Base-by-base conservation (phyloP, 2,113 vertebrate genomes). In the Xiphophorus couchianus region DNA sequence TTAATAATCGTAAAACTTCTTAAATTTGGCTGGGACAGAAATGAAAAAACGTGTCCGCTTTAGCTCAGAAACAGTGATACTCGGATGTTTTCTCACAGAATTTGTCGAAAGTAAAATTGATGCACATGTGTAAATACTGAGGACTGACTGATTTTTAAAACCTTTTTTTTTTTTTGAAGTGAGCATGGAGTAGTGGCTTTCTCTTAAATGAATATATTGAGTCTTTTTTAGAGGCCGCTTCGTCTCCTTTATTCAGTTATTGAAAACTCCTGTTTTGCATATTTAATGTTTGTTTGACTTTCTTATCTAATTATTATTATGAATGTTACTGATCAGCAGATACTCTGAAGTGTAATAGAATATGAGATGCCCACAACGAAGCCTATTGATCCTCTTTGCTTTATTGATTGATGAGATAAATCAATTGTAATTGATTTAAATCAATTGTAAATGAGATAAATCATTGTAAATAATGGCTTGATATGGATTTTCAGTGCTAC, bases 391-490 rank as follows among this genome's bases (percentile, higher is more conserved):
- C 81, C 80, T 88, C 78, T 48, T 80, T 5, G 81, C 80, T 90
- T 89, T 90, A 88, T 84, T 82, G 76, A 83, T 64, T 80, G 78
- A 86, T 89, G 76, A 92, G 71, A 77, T 84, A n/a, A n/a, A n/a
- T n/a, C n/a, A n/a, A n/a, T n/a, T n/a, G n/a, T n/a, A n/a, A n/a
- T n/a, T n/a, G n/a, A n/a, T n/a, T n/a, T n/a, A n/a, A n/a, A n/a
- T n/a, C n/a, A n/a, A n/a, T n/a, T n/a, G n/a, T n/a, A n/a, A n/a
- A n/a, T n/a, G n/a, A n/a, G n/a, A n/a, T n/a, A n/a, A n/a, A n/a
- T n/a, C n/a, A n/a, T 83, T 93, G 91, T 92, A 91, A 70, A 92
- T 91, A 92, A 71, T 81, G 76, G 88, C 89, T 90, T 78, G 75
- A 78, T 88, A 69, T 77, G 78, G 88, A 82, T 84, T 91, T 91